Percentiles rank a stretch among this genome's conserved stretches.
Conservation (phyloP, 2,888 invertebrate species). For the Adelphocoris suturalis region DNA sequence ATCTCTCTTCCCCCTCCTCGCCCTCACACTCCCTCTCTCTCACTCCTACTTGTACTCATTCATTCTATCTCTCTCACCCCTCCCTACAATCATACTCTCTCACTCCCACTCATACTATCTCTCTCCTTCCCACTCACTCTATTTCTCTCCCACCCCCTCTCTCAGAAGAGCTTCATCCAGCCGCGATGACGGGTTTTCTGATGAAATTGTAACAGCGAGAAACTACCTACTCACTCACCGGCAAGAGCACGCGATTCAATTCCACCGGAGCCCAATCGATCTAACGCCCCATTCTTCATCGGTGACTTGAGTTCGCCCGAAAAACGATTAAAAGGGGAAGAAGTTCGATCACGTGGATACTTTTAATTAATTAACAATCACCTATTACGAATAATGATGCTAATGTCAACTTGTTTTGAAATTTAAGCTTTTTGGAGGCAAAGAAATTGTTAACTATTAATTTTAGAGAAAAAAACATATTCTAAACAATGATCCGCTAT, state of each 20-base stretch:
- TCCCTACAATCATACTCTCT: neutral
- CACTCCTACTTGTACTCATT: too few species aligned
- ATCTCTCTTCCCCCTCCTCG: neutral
- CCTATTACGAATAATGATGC: too few species aligned
- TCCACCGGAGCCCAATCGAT: neutral
- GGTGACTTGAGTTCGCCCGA: neutral
- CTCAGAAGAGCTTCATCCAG: neutral
- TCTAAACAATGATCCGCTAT: too few species aligned
- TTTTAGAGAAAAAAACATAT: too few species aligned
- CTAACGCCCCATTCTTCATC: neutral
- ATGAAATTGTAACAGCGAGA: constrained; percentile 14
- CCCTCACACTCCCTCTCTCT: neutral
- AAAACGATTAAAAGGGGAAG: neutral
- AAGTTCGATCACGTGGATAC: too few species aligned
- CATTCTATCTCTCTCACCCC: neutral
- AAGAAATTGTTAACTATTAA: too few species aligned
- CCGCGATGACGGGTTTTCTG: constrained; percentile 18
- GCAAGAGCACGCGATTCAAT: neutral
- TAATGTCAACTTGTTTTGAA: too few species aligned
- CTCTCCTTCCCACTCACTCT: too few species aligned
- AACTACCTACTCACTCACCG: neutral
- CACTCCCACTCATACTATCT: too few species aligned
- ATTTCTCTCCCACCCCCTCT: neutral
- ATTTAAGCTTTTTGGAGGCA: too few species aligned
- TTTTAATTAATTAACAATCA: too few species aligned